These are phyloP conservation scores for Sylvietta virens DNA, from an alignment of 2,113 vertebrate species.

Conservation along the genomic window DNA sequence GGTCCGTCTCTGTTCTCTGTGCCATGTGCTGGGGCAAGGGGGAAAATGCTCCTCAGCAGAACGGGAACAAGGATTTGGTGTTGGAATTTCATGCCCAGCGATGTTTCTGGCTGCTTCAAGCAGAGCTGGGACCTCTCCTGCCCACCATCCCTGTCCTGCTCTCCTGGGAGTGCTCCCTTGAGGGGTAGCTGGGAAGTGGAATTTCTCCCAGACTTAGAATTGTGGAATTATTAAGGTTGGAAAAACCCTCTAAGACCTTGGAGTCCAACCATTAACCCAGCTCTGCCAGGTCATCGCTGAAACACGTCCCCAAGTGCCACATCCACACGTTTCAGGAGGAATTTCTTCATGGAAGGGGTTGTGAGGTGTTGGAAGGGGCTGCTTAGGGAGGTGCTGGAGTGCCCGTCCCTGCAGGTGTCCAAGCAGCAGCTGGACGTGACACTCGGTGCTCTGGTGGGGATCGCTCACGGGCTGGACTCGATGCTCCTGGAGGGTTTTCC, in stretches of 20 bases:
- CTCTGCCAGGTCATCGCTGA: fast-evolving
- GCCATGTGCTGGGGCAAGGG: not conserved
- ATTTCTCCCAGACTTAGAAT: not conserved
- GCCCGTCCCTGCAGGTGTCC: not conserved
- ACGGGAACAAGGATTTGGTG: not conserved
- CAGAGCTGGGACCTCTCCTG: not conserved
- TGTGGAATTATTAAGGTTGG: not conserved
- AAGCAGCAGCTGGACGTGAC: fast-evolving
- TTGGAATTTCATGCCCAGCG: fast-evolving
- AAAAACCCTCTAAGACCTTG: not conserved
- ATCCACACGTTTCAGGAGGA: not conserved
- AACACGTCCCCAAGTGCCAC: not conserved
- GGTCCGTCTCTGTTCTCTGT: fast-evolving
- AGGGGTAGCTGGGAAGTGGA: not conserved
- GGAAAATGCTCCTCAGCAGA: not conserved
- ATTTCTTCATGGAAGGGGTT: not conserved
- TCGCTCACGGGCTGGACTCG: fast-evolving
- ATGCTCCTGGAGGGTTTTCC: not conserved
- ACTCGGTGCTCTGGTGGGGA: not conserved
- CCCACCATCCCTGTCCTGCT: not conserved
- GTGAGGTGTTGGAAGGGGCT: not conserved
- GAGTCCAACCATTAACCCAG: not conserved
- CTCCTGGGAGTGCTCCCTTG: not conserved
- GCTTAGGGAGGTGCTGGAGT: not conserved
- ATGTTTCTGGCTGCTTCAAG: not conserved